Percentiles rank a stretch among this genome's conserved stretches.
Conservation (phyloP, 2,888 invertebrate genomes). For the Eristalinus sepulchralis region DNA sequence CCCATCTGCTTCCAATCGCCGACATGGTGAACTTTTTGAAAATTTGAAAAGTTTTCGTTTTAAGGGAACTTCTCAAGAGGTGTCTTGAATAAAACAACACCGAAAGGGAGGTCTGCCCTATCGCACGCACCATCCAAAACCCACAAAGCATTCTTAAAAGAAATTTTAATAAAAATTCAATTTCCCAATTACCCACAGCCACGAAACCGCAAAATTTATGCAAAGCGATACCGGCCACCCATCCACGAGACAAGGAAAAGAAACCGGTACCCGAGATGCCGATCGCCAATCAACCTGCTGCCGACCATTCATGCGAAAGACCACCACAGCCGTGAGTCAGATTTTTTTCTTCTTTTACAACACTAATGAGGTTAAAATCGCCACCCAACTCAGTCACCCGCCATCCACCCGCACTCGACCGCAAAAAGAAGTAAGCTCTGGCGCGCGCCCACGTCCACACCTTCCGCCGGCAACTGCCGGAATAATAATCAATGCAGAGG, state of each 20-base stretch:
- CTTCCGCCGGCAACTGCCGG: constrained; percentile 64
- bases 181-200: constrained; percentile 58
- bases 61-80: background rate
- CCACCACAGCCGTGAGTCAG: constrained; percentile 43
- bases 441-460: constrained; percentile 70
- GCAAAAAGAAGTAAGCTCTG: constrained; percentile 39
- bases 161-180: constrained; percentile 59
- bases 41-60: background rate
- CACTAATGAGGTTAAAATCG: constrained; percentile 70
- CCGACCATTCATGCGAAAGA: background rate
- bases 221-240: constrained; percentile 15
- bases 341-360: constrained; percentile 12
- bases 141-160: constrained; percentile 14
- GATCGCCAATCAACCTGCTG: background rate
- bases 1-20: background rate
- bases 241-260: constrained; percentile 42
- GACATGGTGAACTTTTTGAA: background rate
- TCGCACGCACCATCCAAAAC: background rate
- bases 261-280: constrained; percentile 17
- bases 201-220: constrained; percentile 45
- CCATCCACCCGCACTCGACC: background rate
- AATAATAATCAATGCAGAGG: constrained; percentile 67
- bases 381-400: constrained; percentile 60
- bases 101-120: background rate
- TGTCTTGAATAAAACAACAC: background rate